phyloP scores from a whole-genome alignment of 2,113 vertebrate species.

The Microcebus jonahi region DNA sequence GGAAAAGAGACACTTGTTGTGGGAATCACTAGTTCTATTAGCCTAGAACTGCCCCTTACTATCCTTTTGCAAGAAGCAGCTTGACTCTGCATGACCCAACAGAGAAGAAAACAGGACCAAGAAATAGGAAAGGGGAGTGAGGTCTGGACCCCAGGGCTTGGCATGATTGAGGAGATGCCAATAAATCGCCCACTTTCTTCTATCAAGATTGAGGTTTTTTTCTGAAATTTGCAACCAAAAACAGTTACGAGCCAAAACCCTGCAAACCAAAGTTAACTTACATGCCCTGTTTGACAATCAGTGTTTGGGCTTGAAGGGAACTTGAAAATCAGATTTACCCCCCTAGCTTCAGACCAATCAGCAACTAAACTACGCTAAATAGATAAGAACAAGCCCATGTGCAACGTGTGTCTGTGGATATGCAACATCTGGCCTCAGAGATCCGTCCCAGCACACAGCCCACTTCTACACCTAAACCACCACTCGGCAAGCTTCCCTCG shows the following conservation, averaged over 20 bases:
- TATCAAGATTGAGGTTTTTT: neutral
- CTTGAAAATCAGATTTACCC: neutral
- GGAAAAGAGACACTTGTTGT: neutral
- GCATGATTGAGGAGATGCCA: neutral
- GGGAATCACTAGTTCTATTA: neutral
- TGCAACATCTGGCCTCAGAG: neutral
- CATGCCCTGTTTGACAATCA: neutral
- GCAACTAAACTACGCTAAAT: neutral
- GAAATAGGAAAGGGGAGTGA: neutral
- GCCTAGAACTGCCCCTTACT: neutral
- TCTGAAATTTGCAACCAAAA: constrained; percentile 12
- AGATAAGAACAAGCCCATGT: neutral
- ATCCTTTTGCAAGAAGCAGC: neutral
- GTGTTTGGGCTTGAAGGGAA: neutral
- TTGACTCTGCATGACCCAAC: neutral
- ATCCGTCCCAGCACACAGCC: neutral
- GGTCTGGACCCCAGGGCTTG: neutral
- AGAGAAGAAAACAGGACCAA: neutral
- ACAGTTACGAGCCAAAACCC: neutral
- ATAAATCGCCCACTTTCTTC: neutral
- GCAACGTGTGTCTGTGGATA: neutral
- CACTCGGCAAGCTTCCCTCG: neutral
- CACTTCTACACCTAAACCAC: neutral
- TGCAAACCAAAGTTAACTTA: neutral
- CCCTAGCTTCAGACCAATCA: neutral